These are phyloP conservation scores for Echinarachnius parma DNA, from an alignment of 53 echinoderm and acorn worm genomes.

Conservation along the genomic window DNA sequence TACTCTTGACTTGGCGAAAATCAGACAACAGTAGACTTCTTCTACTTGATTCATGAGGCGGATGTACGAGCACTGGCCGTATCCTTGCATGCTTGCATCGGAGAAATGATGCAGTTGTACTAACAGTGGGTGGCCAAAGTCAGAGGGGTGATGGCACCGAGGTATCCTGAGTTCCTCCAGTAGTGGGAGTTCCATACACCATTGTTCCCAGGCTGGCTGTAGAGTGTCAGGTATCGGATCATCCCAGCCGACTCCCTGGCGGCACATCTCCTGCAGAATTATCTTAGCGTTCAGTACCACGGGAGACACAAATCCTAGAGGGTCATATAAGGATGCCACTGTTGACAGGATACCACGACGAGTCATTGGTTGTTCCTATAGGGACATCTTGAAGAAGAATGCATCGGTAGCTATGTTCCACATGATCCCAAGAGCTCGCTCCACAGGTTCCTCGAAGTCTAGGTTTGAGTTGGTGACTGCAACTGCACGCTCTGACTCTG, in stretches of 20 bases:
- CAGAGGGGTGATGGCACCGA: slow-evolving; percentile 43
- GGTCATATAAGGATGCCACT: slow-evolving; percentile 51
- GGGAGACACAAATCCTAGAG: slow-evolving; percentile 47
- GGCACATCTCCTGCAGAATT: slow-evolving; percentile 51
- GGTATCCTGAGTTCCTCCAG: slow-evolving; percentile 34
- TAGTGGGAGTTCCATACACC: slow-evolving; percentile 35
- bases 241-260: slow-evolving; percentile 45
- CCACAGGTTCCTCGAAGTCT: slow-evolving; percentile 37
- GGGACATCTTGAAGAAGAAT: slow-evolving; percentile 44
- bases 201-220: slow-evolving; percentile 50
- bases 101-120: slow-evolving; percentile 60
- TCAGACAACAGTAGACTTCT: slow-evolving; percentile 13
- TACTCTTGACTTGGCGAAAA: slow-evolving; percentile 52
- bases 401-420: slow-evolving; percentile 55
- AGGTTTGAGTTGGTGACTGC: slow-evolving; percentile 1
- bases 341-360: slow-evolving; percentile 49
- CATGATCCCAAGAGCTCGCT: slow-evolving; percentile 58
- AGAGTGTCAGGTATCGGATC: slow-evolving; percentile 22
- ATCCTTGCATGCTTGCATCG: slow-evolving; percentile 52
- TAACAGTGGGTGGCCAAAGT: slow-evolving; percentile 7
- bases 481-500: slow-evolving; percentile 35
- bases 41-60: slow-evolving; percentile 22
- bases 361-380: slow-evolving; percentile 11
- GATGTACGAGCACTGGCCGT: slow-evolving; percentile 62
- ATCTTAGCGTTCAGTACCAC: slow-evolving; percentile 32